Evolutionary conservation across 2,113 vertebrate genomes (phyloP), one percentile per base, ranked within the genome.

Genomic region (Notechis scutatus): DNA sequence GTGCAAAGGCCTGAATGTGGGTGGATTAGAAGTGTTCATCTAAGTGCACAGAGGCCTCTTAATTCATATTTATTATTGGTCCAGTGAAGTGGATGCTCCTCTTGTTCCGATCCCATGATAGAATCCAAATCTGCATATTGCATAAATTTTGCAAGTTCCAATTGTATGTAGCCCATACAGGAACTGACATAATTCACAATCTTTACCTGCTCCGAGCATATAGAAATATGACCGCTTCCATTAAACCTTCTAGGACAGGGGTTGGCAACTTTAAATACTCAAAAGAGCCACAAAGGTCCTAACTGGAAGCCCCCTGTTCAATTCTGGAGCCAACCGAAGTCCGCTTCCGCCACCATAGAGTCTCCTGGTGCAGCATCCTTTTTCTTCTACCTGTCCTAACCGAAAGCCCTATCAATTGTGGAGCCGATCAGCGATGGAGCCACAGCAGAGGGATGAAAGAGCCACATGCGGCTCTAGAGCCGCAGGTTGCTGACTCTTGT

Each of bases 101-200:
- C 0, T 0, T n/a, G 45, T n/a, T 87, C 69, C 4, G 15, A 56
- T 26, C n/a, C 52, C 52, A 29, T 5, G n/a, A 10, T 42, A 24
- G 45, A n/a, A 61, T 39, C 57, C 12, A 11, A 64, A 64, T 45
- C 3, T 10, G 12, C 9, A 26, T 29, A 26, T 21, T 3, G 12
- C 18, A 42, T 45, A 26, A 54, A 1, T 85, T 47, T 8, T 56
- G 24, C 14, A 20, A 23, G 5, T 52, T 61, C 59, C 45, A 20
- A 29, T 20, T 56, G 52, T 87, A 29, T 59, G 26, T 10, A 61
- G 47, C 2, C 21, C 1, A 1, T 26, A n/a, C 9, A 81, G 39
- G 18, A 21, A 24, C 0, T 50, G 23, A 6, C 74, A 52, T 39
- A 39, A 61, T 56, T 21, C 1, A 42, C 10, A 47, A 39, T 42